Evolutionary conservation across 1,140 invertebrate species (phyloP), one percentile per base, ranked within the genome.

Genomic region (Drosophila pectinifera): DNA sequence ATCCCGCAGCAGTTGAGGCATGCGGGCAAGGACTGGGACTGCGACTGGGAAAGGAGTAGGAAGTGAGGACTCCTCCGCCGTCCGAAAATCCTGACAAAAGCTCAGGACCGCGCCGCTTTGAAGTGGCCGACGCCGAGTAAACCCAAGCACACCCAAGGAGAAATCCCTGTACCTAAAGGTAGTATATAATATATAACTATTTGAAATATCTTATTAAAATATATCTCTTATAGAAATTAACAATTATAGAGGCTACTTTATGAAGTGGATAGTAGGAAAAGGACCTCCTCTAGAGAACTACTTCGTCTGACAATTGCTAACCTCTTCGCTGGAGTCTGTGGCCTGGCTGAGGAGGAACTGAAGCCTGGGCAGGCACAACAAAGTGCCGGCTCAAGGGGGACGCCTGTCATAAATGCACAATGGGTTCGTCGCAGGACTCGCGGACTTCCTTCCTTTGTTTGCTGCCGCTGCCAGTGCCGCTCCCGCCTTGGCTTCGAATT

Each of bases 371-470:
- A 22, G 46, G 46, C 46, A 31, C 11, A 14, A 38, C 14, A 63
- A 62, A 63, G 42, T 58, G 42, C 42, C 54, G 31, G 39, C 26
- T 13, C 22, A 31, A 28, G 83, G 79, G 83, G 83, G 83, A 86
- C 83, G 79, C 83, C 79, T 86, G 83, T 86, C 83, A 86, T 86
- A 86, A 86, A 83, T 86, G 67, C 83, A 86, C 83, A 86, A 86
- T 82, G 79, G 79, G 49, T 62, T 67, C 48, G 42, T 61, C 55
- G 20, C 69, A 54, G 62, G 62, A 64, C 58, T 45, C 45, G 56
- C 49, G 73, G 45, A 65, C 73, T 43, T 53, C 49, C 49, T 53
- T 53, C 31, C 49, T 53, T 53, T 53, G 49, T 53, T 53, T 13
- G 7, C 18, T 3, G 48, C 16, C 46, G 46, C 26, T n/a, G n/a